A percentile compares a stretch with the other conserved stretches of the same genome.
These are phyloP conservation scores for Galendromus occidentalis DNA, from an alignment of 1,140 invertebrate genomes.

Conservation along the genomic window DNA sequence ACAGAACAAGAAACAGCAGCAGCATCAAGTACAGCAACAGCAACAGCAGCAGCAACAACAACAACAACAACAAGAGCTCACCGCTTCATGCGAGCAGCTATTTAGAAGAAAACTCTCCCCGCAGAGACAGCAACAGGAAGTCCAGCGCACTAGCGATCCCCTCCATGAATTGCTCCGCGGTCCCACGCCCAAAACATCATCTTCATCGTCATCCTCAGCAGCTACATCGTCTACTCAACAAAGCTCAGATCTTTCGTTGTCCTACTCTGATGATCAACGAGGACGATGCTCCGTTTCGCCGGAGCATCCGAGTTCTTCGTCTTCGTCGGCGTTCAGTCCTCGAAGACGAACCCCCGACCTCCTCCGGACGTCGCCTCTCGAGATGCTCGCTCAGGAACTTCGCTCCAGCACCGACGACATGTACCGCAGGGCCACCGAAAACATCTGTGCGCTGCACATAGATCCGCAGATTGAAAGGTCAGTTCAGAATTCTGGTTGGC, in stretches of 20 bases:
- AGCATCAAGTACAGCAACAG: too few species aligned
- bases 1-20: background rate
- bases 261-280: background rate
- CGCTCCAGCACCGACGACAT: background rate
- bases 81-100: constrained; percentile 8
- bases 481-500: too few species aligned
- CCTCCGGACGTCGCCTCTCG: background rate
- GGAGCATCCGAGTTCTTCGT: background rate
- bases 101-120: background rate
- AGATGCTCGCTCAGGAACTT: background rate
- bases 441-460: background rate
- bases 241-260: too few species aligned
- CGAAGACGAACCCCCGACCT: background rate
- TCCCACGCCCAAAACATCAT: background rate
- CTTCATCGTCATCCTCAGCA: too few species aligned
- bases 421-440: background rate
- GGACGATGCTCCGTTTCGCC: background rate
- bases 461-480: background rate
- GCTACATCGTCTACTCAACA: too few species aligned
- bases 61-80: background rate
- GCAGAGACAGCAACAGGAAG: constrained; percentile 3
- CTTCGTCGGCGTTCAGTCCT: background rate
- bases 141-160: background rate
- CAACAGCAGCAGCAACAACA: too few species aligned
- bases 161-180: background rate